Percentiles rank a stretch among this genome's conserved stretches.
Evolutionary conservation across 1,140 invertebrate genomes (phyloP).

Genomic region (Procambarus virginalis): DNA sequence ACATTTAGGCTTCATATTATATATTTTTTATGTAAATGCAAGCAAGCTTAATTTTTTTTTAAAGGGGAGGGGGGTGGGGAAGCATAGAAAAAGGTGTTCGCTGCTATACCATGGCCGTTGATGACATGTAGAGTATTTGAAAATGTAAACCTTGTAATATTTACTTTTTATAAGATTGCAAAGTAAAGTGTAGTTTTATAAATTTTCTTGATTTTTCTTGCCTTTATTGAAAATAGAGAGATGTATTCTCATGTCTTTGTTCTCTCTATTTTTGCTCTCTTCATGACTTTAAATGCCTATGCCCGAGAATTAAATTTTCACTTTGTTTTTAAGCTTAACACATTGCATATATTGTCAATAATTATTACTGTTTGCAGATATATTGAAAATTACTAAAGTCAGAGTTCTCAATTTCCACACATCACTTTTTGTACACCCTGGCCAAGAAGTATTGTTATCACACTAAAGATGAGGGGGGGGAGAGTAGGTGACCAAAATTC

Average conservation of each 20-base stretch:
- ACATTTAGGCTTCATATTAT: neutral
- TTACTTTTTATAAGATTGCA: neutral
- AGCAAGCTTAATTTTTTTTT: neutral
- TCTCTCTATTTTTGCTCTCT: neutral
- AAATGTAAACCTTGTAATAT: neutral
- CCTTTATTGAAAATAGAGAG: neutral
- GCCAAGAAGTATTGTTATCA: too few relatives aligned
- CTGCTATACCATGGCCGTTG: neutral
- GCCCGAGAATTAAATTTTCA: too few relatives aligned
- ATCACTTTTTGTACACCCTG: too few relatives aligned
- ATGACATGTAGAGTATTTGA: neutral
- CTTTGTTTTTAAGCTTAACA: too few relatives aligned
- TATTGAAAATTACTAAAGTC: too few relatives aligned
- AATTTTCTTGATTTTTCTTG: neutral
- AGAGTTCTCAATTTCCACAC: too few relatives aligned
- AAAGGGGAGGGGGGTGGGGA: neutral
- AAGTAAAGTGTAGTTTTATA: conserved; percentile 1
- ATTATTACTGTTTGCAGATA: too few relatives aligned
- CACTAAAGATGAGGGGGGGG: too few relatives aligned
- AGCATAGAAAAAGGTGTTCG: neutral
- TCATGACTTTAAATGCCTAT: too few relatives aligned
- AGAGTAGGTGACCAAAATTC: too few relatives aligned
- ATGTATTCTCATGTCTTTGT: neutral
- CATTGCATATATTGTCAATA: too few relatives aligned
- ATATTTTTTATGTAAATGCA: neutral